Conservation (phyloP, 92 coral and sea anemone genomes). For the Parazoanthus swiftii region DNA sequence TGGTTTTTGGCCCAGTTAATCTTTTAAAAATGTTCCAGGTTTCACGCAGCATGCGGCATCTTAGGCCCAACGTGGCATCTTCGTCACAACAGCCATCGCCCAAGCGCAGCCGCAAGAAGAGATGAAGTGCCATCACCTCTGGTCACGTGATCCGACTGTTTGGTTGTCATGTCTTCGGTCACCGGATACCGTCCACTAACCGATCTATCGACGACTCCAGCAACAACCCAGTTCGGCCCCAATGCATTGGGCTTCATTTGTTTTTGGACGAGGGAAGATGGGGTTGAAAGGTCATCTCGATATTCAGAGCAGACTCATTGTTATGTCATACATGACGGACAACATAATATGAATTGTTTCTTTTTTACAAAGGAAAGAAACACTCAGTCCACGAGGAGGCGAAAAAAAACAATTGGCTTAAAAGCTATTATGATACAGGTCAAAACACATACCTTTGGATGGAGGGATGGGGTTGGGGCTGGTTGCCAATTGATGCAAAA, state of each 20-base stretch:
- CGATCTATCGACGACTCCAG: too few relatives aligned
- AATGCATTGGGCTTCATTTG: neutral
- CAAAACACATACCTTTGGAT: too few relatives aligned
- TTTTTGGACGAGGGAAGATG: neutral
- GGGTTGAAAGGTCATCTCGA: neutral
- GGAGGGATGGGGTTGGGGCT: too few relatives aligned
- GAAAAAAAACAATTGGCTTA: neutral
- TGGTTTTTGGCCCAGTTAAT: neutral
- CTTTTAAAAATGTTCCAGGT: slow-evolving; percentile 48
- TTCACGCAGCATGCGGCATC: slow-evolving; percentile 76
- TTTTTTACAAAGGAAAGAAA: neutral
- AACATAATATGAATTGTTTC: too few relatives aligned
- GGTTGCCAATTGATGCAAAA: too few relatives aligned
- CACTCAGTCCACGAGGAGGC: neutral
- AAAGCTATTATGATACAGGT: too few relatives aligned
- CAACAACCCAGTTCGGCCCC: too few relatives aligned
- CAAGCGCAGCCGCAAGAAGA: slow-evolving; percentile 30
- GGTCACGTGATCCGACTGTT: neutral
- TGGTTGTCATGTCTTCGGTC: neutral
- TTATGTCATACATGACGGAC: neutral
- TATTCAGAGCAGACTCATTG: neutral
- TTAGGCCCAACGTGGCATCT: slow-evolving; percentile 50
- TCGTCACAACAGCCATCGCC: slow-evolving; percentile 17
- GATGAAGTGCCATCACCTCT: neutral
- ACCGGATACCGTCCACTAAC: neutral